Evolutionary conservation across 2,113 vertebrate genomes (phyloP).

Genomic region (Eubucco bourcierii): DNA sequence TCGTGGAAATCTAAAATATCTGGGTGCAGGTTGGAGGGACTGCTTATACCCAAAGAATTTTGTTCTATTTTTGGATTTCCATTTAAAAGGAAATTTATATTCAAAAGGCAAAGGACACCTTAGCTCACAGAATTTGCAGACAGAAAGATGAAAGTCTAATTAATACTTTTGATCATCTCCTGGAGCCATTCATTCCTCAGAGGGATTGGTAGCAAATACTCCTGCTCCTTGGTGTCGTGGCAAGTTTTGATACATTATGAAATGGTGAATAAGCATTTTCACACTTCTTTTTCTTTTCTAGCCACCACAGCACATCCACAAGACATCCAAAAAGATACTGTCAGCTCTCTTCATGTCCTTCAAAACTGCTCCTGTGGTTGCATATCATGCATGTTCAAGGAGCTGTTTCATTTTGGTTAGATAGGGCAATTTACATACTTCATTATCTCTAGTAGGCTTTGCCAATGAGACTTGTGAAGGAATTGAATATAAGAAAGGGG

Average conservation of each 20-base stretch:
- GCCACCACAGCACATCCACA: neutral
- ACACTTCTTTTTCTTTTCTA: neutral
- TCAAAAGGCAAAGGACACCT: neutral
- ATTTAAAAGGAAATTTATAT: neutral
- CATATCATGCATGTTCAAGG: neutral
- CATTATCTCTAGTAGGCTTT: slow-evolving; percentile 14
- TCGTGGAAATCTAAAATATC: neutral
- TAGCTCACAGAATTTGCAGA: neutral
- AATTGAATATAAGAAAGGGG: neutral
- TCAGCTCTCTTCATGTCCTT: neutral
- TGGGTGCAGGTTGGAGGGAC: neutral
- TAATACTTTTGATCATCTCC: neutral
- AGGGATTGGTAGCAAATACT: neutral
- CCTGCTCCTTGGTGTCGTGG: neutral
- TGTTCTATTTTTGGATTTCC: neutral
- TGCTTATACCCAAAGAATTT: neutral
- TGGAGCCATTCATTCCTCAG: neutral
- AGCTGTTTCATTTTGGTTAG: neutral
- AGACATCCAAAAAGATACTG: neutral
- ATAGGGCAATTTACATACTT: neutral
- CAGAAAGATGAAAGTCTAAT: neutral
- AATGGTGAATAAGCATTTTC: neutral
- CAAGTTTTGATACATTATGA: neutral
- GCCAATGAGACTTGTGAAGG: neutral
- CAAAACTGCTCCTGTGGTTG: neutral